phyloP scores from a whole-genome alignment of 2,113 vertebrate genomes.

The Phaethornis superciliosus region DNA sequence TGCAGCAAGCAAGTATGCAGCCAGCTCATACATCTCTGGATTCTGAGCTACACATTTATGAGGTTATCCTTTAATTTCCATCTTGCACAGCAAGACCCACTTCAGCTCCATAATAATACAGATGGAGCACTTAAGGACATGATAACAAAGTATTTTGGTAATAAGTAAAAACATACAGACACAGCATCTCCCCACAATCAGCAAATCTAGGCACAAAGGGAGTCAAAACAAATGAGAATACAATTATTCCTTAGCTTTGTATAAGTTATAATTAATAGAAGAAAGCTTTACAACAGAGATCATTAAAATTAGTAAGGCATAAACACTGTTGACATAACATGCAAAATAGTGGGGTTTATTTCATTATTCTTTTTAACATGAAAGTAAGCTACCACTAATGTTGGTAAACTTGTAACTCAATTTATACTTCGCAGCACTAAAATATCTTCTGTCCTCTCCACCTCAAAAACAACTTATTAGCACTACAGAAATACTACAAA shows the following conservation, averaged over 20 bases:
- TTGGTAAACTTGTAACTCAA: background rate
- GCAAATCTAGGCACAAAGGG: background rate
- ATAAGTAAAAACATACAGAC: background rate
- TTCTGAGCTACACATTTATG: background rate
- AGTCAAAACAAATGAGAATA: background rate
- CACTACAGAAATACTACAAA: background rate
- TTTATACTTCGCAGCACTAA: background rate
- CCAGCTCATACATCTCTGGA: background rate
- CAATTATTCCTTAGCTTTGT: background rate
- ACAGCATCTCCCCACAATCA: background rate
- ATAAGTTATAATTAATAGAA: background rate
- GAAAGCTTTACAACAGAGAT: background rate
- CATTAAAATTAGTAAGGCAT: background rate
- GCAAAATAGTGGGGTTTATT: background rate
- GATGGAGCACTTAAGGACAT: background rate
- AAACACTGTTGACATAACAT: background rate
- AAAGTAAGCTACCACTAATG: background rate
- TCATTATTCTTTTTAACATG: background rate
- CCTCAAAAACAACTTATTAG: background rate
- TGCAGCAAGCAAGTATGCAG: background rate
- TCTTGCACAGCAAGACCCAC: constrained; percentile 10
- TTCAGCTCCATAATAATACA: background rate
- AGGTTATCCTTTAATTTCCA: background rate
- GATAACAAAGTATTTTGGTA: constrained; percentile 19
- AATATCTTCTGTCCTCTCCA: background rate